Percentiles rank a stretch among this genome's conserved stretches.
These are phyloP conservation scores for Sminthopsis crassicaudata DNA, from an alignment of 2,113 vertebrate genomes.

Conservation along the genomic window DNA sequence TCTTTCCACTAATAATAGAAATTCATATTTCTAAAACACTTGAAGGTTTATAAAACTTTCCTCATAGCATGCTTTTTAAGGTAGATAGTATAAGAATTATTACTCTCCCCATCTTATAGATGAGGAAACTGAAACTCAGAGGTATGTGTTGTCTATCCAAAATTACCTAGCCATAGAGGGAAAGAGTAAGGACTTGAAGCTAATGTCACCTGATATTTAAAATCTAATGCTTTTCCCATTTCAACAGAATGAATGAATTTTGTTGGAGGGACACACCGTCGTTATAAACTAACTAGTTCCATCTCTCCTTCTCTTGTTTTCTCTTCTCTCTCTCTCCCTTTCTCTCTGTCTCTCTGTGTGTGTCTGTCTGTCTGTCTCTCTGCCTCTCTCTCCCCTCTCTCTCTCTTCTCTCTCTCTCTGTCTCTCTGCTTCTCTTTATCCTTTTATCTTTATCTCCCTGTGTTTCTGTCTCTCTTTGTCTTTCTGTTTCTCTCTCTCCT, in stretches of 20 bases:
- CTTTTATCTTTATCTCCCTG: not conserved
- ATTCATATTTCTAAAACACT: not conserved
- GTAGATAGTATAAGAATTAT: not conserved
- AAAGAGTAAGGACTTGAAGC: not conserved
- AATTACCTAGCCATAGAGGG: not conserved
- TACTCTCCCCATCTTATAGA: not conserved
- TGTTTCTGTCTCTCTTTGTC: not conserved
- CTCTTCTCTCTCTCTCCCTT: not conserved
- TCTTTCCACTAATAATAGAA: not conserved
- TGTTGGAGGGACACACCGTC: not conserved
- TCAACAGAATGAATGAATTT: constrained; percentile 8
- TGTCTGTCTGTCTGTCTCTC: constrained; percentile 9
- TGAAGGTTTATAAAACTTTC: not conserved
- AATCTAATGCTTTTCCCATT: not conserved
- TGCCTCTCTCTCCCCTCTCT: not conserved
- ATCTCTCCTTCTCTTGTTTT: not conserved
- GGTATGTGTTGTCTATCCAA: not conserved
- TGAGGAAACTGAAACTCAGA: not conserved
- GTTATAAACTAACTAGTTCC: constrained; percentile 16
- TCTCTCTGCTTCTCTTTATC: not conserved
- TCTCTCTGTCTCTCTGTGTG: not conserved
- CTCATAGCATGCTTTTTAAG: not conserved
- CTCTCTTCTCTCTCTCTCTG: not conserved
- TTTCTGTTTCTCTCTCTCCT: not conserved
- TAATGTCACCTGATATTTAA: not conserved